Conservation (phyloP, 2,113 vertebrate genomes). For the Kryptolebias marmoratus region DNA sequence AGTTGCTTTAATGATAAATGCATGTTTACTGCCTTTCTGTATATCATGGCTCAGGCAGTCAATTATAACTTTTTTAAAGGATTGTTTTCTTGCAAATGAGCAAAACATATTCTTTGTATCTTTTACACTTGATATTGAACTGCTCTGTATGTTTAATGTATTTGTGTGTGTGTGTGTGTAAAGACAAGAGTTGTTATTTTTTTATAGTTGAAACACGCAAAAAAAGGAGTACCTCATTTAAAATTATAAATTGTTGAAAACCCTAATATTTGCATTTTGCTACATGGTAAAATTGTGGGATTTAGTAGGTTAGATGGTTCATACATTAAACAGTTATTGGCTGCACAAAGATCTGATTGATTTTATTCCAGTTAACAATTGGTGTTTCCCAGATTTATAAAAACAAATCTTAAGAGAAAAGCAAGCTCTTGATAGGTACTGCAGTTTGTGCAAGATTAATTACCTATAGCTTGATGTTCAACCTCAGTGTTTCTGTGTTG, state of each 20-base stretch:
- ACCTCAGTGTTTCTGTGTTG: conserved; percentile 9
- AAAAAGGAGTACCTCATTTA: too few species aligned
- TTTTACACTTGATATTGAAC: too few species aligned
- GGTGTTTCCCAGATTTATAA: conserved; percentile 15
- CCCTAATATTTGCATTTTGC: not conserved
- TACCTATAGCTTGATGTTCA: conserved; percentile 18
- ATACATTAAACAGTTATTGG: conserved; percentile 12
- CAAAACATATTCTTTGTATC: too few species aligned
- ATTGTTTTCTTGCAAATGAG: too few species aligned
- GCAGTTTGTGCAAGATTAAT: conserved; percentile 5
- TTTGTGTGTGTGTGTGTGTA: too few species aligned
- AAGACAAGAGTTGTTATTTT: too few species aligned
- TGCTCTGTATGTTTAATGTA: too few species aligned
- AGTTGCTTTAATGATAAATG: too few species aligned
- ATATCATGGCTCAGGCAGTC: too few species aligned
- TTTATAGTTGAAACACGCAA: too few species aligned
- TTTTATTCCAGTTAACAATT: not conserved
- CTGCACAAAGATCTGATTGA: not conserved
- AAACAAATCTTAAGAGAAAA: not conserved
- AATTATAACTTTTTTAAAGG: too few species aligned
- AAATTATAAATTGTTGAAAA: not conserved
- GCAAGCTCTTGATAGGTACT: not conserved
- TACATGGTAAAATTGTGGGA: not conserved
- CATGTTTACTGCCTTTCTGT: too few species aligned
- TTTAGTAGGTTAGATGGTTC: conserved; percentile 7